Percentiles rank a stretch among this genome's conserved stretches.
Evolutionary conservation across 2,888 invertebrate species (phyloP).

Genomic region (Cosmopolites sordidus): DNA sequence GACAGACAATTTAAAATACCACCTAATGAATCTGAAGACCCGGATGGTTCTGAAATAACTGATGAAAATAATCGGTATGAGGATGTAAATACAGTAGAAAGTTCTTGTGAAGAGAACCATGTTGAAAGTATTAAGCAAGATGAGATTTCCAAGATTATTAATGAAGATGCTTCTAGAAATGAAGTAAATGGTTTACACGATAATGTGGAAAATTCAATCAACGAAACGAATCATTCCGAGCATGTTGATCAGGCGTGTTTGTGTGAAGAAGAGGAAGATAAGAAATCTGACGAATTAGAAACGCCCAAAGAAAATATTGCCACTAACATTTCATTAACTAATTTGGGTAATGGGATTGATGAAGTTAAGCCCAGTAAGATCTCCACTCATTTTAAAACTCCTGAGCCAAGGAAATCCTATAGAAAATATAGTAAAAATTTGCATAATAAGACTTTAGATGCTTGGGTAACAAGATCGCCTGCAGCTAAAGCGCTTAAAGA

Average conservation of each 20-base stretch:
- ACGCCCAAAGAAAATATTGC: conserved; percentile 27
- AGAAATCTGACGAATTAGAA: conserved; percentile 13
- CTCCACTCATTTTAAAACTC: conserved; percentile 24
- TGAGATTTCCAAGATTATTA: neutral
- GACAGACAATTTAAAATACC: conserved; percentile 34
- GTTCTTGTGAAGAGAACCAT: no score
- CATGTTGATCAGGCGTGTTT: neutral
- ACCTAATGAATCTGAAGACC: conserved; percentile 7
- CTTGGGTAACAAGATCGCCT: conserved; percentile 37
- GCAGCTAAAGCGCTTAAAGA: conserved; percentile 9
- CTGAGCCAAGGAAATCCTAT: conserved; percentile 26
- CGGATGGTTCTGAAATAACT: conserved; percentile 4
- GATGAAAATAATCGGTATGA: neutral
- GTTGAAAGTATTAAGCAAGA: neutral
- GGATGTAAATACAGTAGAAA: no score
- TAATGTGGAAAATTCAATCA: neutral
- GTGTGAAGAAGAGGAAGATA: neutral
- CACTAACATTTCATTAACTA: conserved; percentile 19
- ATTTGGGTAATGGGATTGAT: conserved; percentile 25
- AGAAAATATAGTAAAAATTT: conserved; percentile 22
- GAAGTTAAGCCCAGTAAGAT: conserved; percentile 19
- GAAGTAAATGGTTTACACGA: conserved; percentile 2
- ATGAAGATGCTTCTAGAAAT: conserved; percentile 3
- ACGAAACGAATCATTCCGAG: neutral
- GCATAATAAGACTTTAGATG: conserved; percentile 37